Conservation (phyloP, 2,888 invertebrate genomes). For the Melipona beecheii region DNA sequence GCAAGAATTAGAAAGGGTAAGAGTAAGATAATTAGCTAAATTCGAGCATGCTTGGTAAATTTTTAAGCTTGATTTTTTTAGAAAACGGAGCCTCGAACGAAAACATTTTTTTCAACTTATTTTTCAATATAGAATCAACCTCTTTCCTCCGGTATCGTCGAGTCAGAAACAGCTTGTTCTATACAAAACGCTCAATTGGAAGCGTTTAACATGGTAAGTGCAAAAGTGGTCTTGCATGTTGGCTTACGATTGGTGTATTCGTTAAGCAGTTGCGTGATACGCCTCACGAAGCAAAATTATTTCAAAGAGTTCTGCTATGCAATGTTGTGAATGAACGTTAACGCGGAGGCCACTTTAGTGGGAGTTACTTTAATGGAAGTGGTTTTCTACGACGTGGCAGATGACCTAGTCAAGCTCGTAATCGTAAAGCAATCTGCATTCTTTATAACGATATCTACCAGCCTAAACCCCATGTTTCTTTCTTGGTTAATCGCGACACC, state of each 20-base stretch:
- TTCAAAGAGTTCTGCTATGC: slow-evolving; percentile 32
- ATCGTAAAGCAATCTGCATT: slow-evolving; percentile 57
- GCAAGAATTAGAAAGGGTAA: no score
- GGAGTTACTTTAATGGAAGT: slow-evolving; percentile 61
- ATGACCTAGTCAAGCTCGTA: slow-evolving; percentile 58
- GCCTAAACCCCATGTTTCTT: slow-evolving; percentile 16
- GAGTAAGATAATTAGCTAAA: no score
- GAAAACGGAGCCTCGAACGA: no score
- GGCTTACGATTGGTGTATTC: slow-evolving; percentile 16
- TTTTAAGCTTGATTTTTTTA: no score
- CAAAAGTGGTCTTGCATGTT: not conserved
- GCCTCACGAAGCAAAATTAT: slow-evolving; percentile 40
- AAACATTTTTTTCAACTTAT: no score
- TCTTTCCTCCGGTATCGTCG: no score
- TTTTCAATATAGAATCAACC: no score
- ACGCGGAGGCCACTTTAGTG: slow-evolving; percentile 46
- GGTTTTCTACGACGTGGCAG: slow-evolving; percentile 49
- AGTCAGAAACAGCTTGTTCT: no score
- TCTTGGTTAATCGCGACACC: not conserved
- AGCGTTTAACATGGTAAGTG: not conserved
- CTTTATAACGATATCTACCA: slow-evolving; percentile 48
- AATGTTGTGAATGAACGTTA: slow-evolving; percentile 45
- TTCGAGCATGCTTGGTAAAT: no score
- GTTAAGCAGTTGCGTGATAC: slow-evolving; percentile 31
- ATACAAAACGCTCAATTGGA: not conserved